These are phyloP conservation scores for Cantharis nigra DNA, from an alignment of 2,888 invertebrate genomes.

Conservation along the genomic window DNA sequence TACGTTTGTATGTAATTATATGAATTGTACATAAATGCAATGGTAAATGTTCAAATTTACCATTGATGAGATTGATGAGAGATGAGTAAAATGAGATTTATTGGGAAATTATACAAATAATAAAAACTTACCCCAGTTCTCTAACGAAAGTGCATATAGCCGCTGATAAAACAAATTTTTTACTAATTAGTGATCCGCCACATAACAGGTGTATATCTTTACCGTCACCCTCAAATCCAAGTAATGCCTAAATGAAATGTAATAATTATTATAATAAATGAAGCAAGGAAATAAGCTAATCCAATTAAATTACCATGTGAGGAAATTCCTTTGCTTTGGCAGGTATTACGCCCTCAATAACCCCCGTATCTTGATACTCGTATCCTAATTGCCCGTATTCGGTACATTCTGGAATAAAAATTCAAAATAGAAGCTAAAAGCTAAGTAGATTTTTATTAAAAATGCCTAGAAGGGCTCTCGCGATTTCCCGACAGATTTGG, in stretches of 20 bases:
- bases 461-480: no score
- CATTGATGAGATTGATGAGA: no score
- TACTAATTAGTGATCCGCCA: slow-evolving; percentile 68
- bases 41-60: no score
- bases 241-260: background rate
- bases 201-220: slow-evolving; percentile 58
- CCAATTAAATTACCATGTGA: slow-evolving; percentile 21
- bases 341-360: background rate
- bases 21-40: no score
- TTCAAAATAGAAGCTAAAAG: no score
- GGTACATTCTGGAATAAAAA: slow-evolving; percentile 10
- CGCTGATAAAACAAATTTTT: slow-evolving; percentile 67
- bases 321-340: slow-evolving; percentile 11
- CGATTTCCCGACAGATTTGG: no score
- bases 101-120: no score
- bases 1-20: no score
- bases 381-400: background rate
- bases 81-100: no score
- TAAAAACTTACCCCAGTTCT: background rate
- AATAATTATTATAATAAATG: background rate
- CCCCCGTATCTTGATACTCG: background rate
- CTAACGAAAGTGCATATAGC: slow-evolving; percentile 61
- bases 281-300: background rate
- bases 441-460: no score
- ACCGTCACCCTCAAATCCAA: slow-evolving; percentile 1